A percentile compares a stretch with the other conserved stretches of the same genome.
phyloP scores from a whole-genome alignment of 2,113 vertebrate species.

The Sebastes fasciatus region DNA sequence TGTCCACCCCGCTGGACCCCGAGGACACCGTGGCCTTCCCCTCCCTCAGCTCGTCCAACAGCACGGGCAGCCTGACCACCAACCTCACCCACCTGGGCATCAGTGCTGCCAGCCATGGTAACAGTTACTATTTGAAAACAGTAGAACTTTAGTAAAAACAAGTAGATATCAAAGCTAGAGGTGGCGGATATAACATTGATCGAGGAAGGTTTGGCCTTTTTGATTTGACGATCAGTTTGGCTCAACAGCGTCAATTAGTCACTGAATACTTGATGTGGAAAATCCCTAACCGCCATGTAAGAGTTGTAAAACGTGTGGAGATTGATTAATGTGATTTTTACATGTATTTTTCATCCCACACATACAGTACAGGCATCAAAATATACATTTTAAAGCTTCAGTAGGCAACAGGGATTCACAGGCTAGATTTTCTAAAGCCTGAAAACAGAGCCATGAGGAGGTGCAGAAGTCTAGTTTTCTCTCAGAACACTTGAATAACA shows the following conservation, averaged over 20 bases:
- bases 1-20: conserved; percentile 94
- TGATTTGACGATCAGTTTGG: background rate
- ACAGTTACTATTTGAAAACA: background rate
- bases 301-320: background rate
- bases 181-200: background rate
- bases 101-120: conserved; percentile 89
- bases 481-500: no score
- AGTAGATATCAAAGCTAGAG: background rate
- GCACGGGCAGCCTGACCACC: conserved; percentile 91
- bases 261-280: background rate
- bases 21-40: conserved; percentile 93
- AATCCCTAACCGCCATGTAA: background rate
- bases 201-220: background rate
- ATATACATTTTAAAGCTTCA: background rate
- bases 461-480: no score
- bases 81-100: conserved; percentile 96
- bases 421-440: no score
- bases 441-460: no score
- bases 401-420: no score
- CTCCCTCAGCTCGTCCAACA: conserved; percentile 88
- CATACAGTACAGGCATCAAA: background rate
- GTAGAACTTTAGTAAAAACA: background rate
- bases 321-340: background rate
- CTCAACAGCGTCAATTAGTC: background rate
- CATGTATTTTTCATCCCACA: background rate